Percentiles rank a stretch among this genome's conserved stretches.
These are phyloP conservation scores for Dendrocincla fuliginosa DNA, from an alignment of 2,797 vertebrate genomes.

Conservation along the genomic window DNA sequence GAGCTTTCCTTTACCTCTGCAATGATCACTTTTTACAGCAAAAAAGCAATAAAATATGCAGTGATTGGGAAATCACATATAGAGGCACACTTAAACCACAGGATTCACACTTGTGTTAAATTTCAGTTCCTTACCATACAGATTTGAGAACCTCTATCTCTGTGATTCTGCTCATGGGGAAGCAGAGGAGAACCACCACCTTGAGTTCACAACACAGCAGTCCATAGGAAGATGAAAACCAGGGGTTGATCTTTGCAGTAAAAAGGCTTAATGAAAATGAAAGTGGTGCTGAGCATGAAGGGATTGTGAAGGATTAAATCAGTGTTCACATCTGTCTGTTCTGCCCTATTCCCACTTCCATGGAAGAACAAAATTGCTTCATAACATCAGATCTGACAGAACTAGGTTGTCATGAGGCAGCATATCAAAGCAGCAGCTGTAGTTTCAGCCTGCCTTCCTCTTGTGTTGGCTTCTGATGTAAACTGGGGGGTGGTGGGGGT, in stretches of 20 bases:
- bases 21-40: background rate
- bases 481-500: fast-evolving
- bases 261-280: background rate
- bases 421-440: background rate
- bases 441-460: background rate
- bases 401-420: background rate
- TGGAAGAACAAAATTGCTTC: background rate
- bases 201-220: background rate
- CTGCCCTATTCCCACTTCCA: fast-evolving
- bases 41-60: background rate
- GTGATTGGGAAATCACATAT: background rate
- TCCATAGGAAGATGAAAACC: background rate
- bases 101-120: background rate
- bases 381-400: background rate
- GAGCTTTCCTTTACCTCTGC: background rate
- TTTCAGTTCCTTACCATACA: background rate
- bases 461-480: background rate
- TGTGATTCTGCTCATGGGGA: background rate
- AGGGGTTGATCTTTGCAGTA: background rate
- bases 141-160: background rate
- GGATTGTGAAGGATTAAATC: background rate
- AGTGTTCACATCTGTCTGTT: background rate
- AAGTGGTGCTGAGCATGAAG: background rate
- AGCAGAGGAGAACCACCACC: background rate
- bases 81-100: background rate